Evolutionary conservation across 2,113 vertebrate species (phyloP), one percentile per base, ranked within the genome.

Genomic region (Pygoscelis antarcticus): DNA sequence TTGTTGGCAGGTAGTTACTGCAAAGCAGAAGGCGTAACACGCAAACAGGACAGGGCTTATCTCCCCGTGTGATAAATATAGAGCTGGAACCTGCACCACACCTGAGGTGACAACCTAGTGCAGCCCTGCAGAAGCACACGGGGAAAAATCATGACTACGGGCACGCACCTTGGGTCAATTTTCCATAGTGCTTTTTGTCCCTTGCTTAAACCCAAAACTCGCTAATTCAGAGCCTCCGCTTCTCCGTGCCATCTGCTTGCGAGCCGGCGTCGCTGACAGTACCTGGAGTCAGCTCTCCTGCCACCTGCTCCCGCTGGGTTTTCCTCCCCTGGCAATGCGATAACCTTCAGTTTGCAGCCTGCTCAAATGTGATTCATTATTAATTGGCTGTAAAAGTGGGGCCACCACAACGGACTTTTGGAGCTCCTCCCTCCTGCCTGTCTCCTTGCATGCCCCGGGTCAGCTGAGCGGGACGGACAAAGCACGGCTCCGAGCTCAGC

Each of bases 241-340:
- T 84, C 72, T 49, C 61, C 2, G 1, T 68, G 61, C 82, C 95
- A 94, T 97, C 94, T 95, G 94, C 70, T 61, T 71, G 49, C 9
- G 7, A 87, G 40, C 60, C 40, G 14, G 49, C 11, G 10, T 66
- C 76, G 60, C 85, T 90, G 85, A 65, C 27, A 61, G 44, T 87
- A 78, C 92, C 78, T 89, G 82, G 80, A 94, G 75, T 78, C 81
- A 83, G 83, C 61, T 74, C 62, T 88, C 65, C 81, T 64, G 64
- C 84, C 95, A 94, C 94, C 92, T 95, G 90, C 62, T 95, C 85
- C 92, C 0, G 30, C 93, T 83, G 94, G 34, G 92, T 66, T 93
- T 90, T 90, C 78, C 71, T 97, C 88, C 88, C 88, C 75, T 57
- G 52, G 88, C 90, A 95, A 72, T 62, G 77, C 49, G 76, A 9